Evolutionary conservation across 2,888 invertebrate species (phyloP).

Genomic region (Resseliella maxima): DNA sequence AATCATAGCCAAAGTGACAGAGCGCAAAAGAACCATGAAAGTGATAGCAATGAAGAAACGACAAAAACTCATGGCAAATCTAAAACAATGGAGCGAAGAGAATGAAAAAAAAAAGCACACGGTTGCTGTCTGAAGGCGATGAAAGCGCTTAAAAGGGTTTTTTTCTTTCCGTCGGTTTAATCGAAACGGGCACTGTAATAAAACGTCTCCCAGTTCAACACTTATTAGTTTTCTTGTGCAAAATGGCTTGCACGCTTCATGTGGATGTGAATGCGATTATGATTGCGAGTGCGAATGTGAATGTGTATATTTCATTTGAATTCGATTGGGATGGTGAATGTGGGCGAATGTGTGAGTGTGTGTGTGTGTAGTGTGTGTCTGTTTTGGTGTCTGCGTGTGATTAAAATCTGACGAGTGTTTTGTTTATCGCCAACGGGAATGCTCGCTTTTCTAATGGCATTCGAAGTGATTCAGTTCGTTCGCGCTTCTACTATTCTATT

Average conservation of each 20-base stretch:
- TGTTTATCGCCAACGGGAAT: neutral
- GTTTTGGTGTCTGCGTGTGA: neutral
- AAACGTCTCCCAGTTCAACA: conserved; percentile 51
- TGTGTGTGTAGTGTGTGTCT: neutral
- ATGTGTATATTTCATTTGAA: no score
- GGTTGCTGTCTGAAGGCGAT: conserved; percentile 24
- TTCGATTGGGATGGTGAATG: no score
- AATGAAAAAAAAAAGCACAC: no score
- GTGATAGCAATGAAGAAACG: neutral
- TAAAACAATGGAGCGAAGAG: conserved; percentile 48
- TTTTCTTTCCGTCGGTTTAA: neutral
- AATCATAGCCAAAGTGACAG: neutral
- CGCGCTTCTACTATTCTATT: conserved; percentile 29
- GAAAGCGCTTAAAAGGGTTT: conserved; percentile 37
- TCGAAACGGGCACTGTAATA: conserved; percentile 22
- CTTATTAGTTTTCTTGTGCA: conserved; percentile 33
- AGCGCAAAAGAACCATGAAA: conserved; percentile 24
- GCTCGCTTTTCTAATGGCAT: conserved; percentile 22
- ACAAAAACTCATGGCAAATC: neutral
- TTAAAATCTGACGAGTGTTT: conserved; percentile 46
- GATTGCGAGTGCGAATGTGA: no score
- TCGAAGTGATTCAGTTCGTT: neutral
- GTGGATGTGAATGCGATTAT: no score
- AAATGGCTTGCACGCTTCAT: no score
- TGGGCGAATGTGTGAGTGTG: neutral